These are phyloP conservation scores for Acanthosepion pharaonis DNA, from an alignment of 2,888 invertebrate genomes.

Conservation along the genomic window DNA sequence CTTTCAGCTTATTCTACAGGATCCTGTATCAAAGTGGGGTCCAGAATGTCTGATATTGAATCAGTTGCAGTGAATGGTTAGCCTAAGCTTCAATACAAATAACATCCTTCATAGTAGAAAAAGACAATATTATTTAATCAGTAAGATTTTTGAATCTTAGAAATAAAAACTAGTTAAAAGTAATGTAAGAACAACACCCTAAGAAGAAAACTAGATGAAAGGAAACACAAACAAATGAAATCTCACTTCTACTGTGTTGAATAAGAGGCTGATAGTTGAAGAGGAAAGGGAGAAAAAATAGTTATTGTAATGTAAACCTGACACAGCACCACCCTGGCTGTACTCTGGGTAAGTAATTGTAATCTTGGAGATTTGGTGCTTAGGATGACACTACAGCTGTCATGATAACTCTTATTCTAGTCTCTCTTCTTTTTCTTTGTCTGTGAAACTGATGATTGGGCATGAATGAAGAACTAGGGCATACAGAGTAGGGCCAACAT, in stretches of 20 bases:
- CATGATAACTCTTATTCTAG: not conserved
- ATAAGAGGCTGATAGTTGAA: not conserved
- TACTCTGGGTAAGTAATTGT: not conserved
- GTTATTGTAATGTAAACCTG: not conserved
- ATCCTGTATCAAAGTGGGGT: too few relatives aligned
- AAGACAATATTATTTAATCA: too few relatives aligned
- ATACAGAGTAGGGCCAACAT: conserved; percentile 14
- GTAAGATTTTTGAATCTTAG: too few relatives aligned
- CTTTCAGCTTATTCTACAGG: too few relatives aligned
- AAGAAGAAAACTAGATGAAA: not conserved
- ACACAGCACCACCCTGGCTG: not conserved
- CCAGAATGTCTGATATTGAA: too few relatives aligned
- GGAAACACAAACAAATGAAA: not conserved
- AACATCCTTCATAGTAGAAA: too few relatives aligned
- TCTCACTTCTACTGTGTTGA: not conserved
- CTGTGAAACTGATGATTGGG: not conserved
- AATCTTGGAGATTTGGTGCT: not conserved
- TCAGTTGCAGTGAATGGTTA: too few relatives aligned
- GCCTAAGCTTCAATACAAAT: too few relatives aligned
- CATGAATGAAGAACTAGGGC: conserved; percentile 22
- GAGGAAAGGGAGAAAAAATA: not conserved
- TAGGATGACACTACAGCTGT: not conserved
- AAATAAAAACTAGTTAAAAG: too few relatives aligned
- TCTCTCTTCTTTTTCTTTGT: not conserved
- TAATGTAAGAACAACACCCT: not conserved